A percentile compares a stretch with the other conserved stretches of the same genome.
Conservation (phyloP, 2,888 invertebrate species). For the Tetranychus piercei region DNA sequence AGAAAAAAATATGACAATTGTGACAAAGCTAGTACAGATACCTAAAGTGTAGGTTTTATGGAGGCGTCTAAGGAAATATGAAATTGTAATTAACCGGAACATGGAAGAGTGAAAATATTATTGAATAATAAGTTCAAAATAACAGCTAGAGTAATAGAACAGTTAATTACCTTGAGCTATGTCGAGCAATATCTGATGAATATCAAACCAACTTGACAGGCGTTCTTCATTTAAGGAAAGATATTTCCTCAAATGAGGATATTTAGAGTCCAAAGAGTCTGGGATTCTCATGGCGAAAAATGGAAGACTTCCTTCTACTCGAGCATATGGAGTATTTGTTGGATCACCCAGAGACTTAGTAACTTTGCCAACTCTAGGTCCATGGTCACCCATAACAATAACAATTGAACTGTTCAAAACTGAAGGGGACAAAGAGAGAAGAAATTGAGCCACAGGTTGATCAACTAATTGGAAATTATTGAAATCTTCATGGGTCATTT, state of each 20-base stretch:
- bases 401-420: conserved; percentile 16
- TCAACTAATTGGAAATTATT: conserved; percentile 20
- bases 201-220: conserved; percentile 20
- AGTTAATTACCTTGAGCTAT: conserved; percentile 14
- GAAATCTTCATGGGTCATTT: conserved; percentile 22
- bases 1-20: too few relatives aligned
- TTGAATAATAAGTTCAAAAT: too few relatives aligned
- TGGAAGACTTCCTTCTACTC: conserved; percentile 34
- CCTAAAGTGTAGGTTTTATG: too few relatives aligned
- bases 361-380: conserved; percentile 32
- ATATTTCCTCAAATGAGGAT: conserved; percentile 15
- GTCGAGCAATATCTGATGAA: conserved; percentile 17
- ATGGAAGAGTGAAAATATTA: too few relatives aligned
- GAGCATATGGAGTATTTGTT: conserved; percentile 32
- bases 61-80: too few relatives aligned
- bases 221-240: conserved; percentile 17
- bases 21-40: too few relatives aligned
- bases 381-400: conserved; percentile 32
- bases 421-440: conserved; percentile 7
- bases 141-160: not conserved
- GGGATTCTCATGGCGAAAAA: conserved; percentile 29
- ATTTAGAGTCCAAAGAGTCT: conserved; percentile 9
- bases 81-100: too few relatives aligned
- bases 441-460: conserved; percentile 18
- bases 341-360: conserved; percentile 32